Base-by-base conservation (phyloP, 2,888 invertebrate species). In the Sesamia inferens region DNA sequence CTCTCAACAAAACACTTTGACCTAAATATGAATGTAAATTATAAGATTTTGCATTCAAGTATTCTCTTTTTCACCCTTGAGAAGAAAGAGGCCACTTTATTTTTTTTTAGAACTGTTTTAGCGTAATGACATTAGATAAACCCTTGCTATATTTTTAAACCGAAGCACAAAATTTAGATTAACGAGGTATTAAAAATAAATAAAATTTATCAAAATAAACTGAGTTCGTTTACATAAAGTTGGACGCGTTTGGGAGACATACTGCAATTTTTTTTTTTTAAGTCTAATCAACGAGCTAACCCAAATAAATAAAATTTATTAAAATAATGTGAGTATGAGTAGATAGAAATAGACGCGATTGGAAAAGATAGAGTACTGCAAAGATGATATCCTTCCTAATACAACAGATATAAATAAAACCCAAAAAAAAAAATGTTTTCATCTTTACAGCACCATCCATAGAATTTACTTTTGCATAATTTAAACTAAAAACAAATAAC, bases 211-310 rank as follows among this genome's bases (percentile, higher is more conserved):
- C 63, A 71, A 72, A 71, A 63, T 77, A 78, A 64, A 48, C 39
- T 73, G 70, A 77, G 39, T 77, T 65, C 59, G 68, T 74, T 64
- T 84, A 74, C 58, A 71, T 65, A 54, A 24, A 67, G 65, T 68
- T 79, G 80, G 82, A 85, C 85, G 80, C 74, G 70, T 72, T 48
- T 55, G 54, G 51, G 68, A 66, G 39, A 62, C 65, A 70, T 72
- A 77, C 71, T 78, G 74, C 48, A 61, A 68, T 73, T 51, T 31
- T 31, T 31, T 31, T 31, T 31, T 31, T 31, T 31, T n/a, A n/a
- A n/a, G 74, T 86, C 76, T 69, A 72, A 76, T 64, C 65, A 71
- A 78, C 68, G 77, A 84, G 76, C 74, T 80, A 82, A 68, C 70
- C 24, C 66, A 79, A 82, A 78, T 68, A 68, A 82, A 71, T 78